Conservation (phyloP, 2,113 vertebrate genomes). For the Channa maculata region DNA sequence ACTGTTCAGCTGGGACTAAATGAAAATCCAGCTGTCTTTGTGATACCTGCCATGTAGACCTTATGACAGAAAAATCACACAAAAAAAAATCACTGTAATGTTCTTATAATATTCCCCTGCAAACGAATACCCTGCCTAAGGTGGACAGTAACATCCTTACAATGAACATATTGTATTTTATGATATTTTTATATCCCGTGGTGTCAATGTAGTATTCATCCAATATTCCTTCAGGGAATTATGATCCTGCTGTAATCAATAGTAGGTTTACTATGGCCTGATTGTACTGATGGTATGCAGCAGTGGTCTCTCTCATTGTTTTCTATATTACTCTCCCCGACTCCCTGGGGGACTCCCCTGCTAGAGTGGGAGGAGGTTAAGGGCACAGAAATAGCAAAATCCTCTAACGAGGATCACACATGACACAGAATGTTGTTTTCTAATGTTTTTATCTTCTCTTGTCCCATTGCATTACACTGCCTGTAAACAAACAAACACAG, state of each 20-base stretch:
- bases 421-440: slow-evolving; percentile 43
- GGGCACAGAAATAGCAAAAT: slow-evolving; percentile 32
- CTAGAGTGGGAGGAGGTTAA: not conserved
- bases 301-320: slow-evolving; percentile 11
- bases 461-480: slow-evolving; percentile 19
- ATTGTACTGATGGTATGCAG: slow-evolving; percentile 41
- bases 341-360: slow-evolving; percentile 34
- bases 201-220: slow-evolving; percentile 54
- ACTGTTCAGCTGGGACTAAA: slow-evolving; percentile 19
- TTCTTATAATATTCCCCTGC: slow-evolving; percentile 29
- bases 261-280: slow-evolving; percentile 50
- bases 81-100: slow-evolving; percentile 38
- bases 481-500: slow-evolving; percentile 7
- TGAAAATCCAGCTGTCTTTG: slow-evolving; percentile 31
- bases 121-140: slow-evolving; percentile 32
- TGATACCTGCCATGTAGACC: slow-evolving; percentile 14
- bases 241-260: slow-evolving; percentile 61
- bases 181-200: slow-evolving; percentile 63
- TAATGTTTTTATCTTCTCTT: not conserved
- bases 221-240: slow-evolving; percentile 59
- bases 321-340: not conserved
- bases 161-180: slow-evolving; percentile 42
- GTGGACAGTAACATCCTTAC: slow-evolving; percentile 46
- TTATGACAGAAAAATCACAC: slow-evolving; percentile 20
- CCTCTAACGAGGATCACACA: slow-evolving; percentile 27